Conservation (phyloP, 2,888 invertebrate species). For the Conus canariensis region DNA sequence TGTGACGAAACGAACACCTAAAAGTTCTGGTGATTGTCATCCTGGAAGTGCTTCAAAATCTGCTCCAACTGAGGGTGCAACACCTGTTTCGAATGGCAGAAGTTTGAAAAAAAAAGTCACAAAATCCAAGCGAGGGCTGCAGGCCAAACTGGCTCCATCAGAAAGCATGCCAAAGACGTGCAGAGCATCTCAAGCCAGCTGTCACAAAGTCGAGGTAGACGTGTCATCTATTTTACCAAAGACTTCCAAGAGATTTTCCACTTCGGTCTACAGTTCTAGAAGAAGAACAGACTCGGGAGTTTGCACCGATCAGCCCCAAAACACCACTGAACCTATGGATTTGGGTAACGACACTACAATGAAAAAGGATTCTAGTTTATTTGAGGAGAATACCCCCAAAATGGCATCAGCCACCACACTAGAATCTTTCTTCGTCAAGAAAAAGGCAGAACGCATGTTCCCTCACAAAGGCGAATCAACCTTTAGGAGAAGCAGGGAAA, state of each 20-base stretch:
- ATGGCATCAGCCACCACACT: neutral
- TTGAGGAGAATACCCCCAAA: neutral
- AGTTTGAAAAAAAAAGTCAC: neutral
- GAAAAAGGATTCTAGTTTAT: neutral
- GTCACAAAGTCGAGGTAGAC: neutral
- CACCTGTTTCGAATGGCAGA: neutral
- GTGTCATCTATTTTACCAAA: neutral
- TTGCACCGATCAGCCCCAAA: neutral
- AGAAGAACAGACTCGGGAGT: neutral
- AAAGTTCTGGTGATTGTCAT: too few species aligned
- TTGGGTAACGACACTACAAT: neutral
- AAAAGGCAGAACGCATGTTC: neutral
- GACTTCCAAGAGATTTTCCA: neutral
- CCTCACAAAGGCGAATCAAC: neutral
- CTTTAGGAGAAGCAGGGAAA: neutral
- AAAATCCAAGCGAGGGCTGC: neutral
- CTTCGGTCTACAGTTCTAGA: neutral
- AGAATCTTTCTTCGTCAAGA: too few species aligned
- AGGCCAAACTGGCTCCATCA: neutral
- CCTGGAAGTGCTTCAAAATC: neutral
- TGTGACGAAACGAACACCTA: neutral
- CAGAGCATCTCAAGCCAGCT: neutral
- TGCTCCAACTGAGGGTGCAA: neutral
- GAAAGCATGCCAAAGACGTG: neutral
- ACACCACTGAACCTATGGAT: neutral